Evolutionary conservation across 2,113 vertebrate genomes (phyloP), one percentile per base, ranked within the genome.

Genomic region (Alouatta palliata): DNA sequence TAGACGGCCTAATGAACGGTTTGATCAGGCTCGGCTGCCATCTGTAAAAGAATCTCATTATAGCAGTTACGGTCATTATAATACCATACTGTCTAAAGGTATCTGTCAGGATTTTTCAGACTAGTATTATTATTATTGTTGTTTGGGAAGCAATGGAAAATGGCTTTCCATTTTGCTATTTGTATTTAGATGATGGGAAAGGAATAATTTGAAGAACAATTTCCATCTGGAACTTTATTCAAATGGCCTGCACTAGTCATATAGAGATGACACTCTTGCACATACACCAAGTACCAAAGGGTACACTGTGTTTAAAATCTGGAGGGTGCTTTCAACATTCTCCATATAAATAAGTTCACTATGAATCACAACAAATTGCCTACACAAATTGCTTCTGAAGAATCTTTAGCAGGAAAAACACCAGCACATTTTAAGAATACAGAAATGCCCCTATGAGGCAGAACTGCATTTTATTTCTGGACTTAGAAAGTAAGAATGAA

Each of bases 151-250:
- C 94, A 77, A 54, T 86, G 92, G 89, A 54, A 92, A 96, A 95
- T 13, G 70, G 87, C 71, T 95, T 90, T 58, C 93, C 93, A 61
- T 82, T 83, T 88, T 68, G 76, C 93, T 94, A 76, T 64, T 95
- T 95, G 92, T 92, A 73, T 95, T 96, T 90, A 90, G 40, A 87
- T 73, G 84, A 90, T 86, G 92, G 71, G 96, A 96, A 92, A 92
- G 71, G 66, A 85, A 85, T 87, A 45, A 85, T 61, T 54, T 81
- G 75, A 85, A 79, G 9, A 88, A 96, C 97, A 64, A 82, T 89
- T 96, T 97, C 96, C 96, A 97, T 90, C 96, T 97, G 98, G 80
- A 37, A 27, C 87, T 90, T 93, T 77, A 90, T 95, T 97, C 95
- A 87, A 71, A 95, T 73, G 70, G n/a, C 86, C 81, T 17, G 8